Conservation (phyloP, 2,113 vertebrate genomes). For the Clarias magur region DNA sequence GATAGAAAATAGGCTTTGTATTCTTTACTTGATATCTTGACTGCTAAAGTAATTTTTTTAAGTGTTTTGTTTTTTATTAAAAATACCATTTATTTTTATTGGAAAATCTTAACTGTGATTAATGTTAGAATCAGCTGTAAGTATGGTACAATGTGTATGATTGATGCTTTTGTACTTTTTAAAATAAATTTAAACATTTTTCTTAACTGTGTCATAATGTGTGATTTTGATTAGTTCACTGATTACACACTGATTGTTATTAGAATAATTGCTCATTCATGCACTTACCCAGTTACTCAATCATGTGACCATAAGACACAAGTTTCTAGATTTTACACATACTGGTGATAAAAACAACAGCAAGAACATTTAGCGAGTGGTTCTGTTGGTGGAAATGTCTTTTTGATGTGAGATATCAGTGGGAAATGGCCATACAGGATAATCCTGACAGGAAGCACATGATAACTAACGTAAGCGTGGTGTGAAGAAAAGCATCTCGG, state of each 20-base stretch:
- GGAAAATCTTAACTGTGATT: slow-evolving; percentile 26
- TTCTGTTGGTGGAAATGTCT: not conserved
- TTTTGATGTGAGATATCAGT: not conserved
- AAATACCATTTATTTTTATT: not conserved
- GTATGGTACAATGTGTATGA: slow-evolving; percentile 10
- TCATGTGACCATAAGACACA: not conserved
- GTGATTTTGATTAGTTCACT: not conserved
- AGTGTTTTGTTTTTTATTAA: not conserved
- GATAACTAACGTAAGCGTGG: not conserved
- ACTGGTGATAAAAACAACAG: not conserved
- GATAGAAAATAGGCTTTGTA: not conserved
- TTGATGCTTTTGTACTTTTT: slow-evolving; percentile 39
- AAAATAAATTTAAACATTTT: slow-evolving; percentile 42
- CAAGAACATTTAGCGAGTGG: not conserved
- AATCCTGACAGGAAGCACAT: not conserved
- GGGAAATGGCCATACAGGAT: not conserved
- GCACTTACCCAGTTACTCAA: not conserved
- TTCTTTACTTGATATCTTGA: slow-evolving; percentile 1
- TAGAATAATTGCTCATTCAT: not conserved
- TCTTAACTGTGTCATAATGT: not conserved
- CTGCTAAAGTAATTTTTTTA: not conserved
- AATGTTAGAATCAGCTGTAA: slow-evolving; percentile 12
- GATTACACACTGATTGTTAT: not conserved
- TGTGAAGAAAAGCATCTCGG: not conserved
- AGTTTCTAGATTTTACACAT: not conserved